Percentiles rank a stretch among this genome's conserved stretches.
Evolutionary conservation across 2,113 vertebrate species (phyloP).

Genomic region (Rhabdomys dilectus): DNA sequence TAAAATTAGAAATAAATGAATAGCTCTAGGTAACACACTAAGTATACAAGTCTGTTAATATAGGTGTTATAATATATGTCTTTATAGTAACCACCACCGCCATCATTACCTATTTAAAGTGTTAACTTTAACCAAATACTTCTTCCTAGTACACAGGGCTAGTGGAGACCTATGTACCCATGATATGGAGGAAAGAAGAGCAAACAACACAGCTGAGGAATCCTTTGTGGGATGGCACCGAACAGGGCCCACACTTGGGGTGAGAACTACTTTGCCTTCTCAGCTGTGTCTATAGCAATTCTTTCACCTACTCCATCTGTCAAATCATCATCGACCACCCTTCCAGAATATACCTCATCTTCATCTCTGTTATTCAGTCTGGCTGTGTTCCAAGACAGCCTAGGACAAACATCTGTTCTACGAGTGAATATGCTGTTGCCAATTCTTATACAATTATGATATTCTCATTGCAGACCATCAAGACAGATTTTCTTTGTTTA

Average conservation of each 20-base stretch:
- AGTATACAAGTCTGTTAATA: not conserved
- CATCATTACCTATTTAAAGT: not conserved
- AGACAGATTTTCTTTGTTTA: constrained; percentile 59
- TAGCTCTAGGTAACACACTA: no score
- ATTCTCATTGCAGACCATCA: constrained; percentile 57
- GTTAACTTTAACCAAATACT: not conserved
- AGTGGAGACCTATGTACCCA: not conserved
- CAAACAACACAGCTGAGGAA: not conserved
- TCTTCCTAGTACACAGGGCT: not conserved
- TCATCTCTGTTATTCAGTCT: not conserved
- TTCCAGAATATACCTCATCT: rapidly evolving
- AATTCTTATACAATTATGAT: not conserved
- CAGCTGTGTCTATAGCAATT: not conserved
- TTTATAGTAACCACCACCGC: rapidly evolving
- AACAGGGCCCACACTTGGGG: not conserved
- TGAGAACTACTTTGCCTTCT: not conserved
- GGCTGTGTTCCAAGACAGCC: not conserved
- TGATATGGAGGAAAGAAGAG: not conserved
- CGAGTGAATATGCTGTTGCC: constrained; percentile 2
- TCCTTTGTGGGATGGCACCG: not conserved
- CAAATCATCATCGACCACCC: not conserved
- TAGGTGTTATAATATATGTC: not conserved
- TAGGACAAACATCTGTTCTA: not conserved
- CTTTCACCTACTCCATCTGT: not conserved
- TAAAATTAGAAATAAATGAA: no score